These are phyloP conservation scores for Heteropelma amictum DNA, from an alignment of 2,888 invertebrate species.

Conservation along the genomic window DNA sequence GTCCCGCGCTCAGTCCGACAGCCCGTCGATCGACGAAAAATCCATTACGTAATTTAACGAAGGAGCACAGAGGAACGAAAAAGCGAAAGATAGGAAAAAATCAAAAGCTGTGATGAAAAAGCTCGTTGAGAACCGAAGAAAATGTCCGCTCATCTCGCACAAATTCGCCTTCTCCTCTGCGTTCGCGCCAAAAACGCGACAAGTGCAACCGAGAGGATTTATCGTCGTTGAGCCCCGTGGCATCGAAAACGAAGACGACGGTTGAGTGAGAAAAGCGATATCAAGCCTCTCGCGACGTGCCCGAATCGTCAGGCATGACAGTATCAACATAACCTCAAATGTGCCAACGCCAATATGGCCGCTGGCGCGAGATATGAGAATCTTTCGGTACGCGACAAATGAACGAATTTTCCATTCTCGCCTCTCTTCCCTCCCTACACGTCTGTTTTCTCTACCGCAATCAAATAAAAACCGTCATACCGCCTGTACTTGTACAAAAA, in stretches of 20 bases:
- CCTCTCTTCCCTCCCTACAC: too few relatives aligned
- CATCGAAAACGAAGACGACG: constrained; percentile 48
- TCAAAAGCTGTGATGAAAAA: background rate
- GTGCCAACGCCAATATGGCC: too few relatives aligned
- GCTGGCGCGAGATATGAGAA: too few relatives aligned
- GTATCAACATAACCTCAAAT: too few relatives aligned
- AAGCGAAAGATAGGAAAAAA: background rate
- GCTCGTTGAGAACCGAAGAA: constrained; percentile 63
- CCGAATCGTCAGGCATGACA: constrained; percentile 62
- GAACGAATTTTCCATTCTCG: too few relatives aligned
- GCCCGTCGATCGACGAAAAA: constrained; percentile 74
- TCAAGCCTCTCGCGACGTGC: constrained; percentile 60
- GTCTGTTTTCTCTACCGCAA: too few relatives aligned
- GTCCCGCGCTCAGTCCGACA: constrained; percentile 64
- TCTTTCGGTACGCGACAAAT: too few relatives aligned
- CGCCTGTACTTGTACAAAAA: background rate
- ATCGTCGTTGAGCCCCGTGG: background rate
- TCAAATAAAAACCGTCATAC: background rate
- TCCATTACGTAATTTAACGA: constrained; percentile 69
- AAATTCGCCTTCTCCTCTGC: too few relatives aligned
- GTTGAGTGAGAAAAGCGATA: constrained; percentile 55
- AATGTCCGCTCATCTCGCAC: too few relatives aligned
- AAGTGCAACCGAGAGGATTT: background rate
- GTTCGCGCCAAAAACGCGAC: too few relatives aligned
- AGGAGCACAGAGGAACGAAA: background rate